A percentile compares a stretch with the other conserved stretches of the same genome.
Conservation (phyloP, 2,113 vertebrate genomes). For the Pungitius pungitius region DNA sequence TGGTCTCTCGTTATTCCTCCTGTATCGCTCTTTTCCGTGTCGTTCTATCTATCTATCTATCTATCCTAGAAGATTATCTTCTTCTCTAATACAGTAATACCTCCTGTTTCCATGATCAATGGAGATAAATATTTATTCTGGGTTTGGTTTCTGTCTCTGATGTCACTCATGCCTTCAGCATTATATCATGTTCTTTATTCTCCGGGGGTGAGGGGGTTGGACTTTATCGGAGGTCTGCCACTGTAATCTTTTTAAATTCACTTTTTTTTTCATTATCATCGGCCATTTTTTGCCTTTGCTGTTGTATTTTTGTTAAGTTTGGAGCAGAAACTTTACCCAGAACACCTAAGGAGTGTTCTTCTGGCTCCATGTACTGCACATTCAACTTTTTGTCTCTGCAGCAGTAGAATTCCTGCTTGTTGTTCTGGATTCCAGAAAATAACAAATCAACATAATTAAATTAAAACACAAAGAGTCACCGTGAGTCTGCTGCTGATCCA, state of each 20-base stretch:
- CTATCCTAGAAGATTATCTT: too few relatives aligned
- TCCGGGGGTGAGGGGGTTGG: not conserved
- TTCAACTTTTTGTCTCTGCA: not conserved
- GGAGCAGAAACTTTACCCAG: too few relatives aligned
- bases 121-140: not conserved
- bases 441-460: slow-evolving; percentile 18
- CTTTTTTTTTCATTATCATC: too few relatives aligned
- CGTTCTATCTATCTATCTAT: too few relatives aligned
- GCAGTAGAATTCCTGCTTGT: not conserved
- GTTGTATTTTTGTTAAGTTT: too few relatives aligned
- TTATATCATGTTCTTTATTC: not conserved
- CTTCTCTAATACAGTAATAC: too few relatives aligned
- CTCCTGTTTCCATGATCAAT: not conserved
- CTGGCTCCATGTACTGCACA: not conserved
- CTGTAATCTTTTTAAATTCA: too few relatives aligned
- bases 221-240: too few relatives aligned
- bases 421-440: slow-evolving; percentile 23
- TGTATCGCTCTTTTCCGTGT: too few relatives aligned
- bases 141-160: not conserved
- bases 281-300: too few relatives aligned
- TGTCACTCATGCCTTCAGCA: not conserved
- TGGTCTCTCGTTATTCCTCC: too few relatives aligned
- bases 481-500: slow-evolving; percentile 22
- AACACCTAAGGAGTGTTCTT: too few relatives aligned
- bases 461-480: slow-evolving; percentile 15